Evolutionary conservation across 2,888 invertebrate genomes (phyloP), one percentile per base, ranked within the genome.

Genomic region (Opisthograptis luteolata): DNA sequence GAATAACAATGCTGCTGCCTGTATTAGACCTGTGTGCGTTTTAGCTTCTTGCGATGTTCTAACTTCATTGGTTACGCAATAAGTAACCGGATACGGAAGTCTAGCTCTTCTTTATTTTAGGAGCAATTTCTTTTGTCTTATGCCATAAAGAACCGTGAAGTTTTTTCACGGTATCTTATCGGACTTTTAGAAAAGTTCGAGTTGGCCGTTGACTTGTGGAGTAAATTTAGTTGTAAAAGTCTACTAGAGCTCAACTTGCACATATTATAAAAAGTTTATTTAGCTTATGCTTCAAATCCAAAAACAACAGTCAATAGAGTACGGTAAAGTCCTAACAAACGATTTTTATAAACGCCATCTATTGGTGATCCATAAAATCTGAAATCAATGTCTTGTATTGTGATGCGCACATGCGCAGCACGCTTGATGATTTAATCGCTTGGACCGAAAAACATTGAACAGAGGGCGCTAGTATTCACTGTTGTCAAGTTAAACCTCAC

Each of bases 271-370:
- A n/a, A n/a, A n/a, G n/a, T n/a, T 4, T n/a, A n/a, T 3, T 24
- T n/a, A 24, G 2, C 1, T n/a, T 2, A n/a, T 8, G 3, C n/a
- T n/a, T 24, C n/a, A 2, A n/a, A 1, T 2, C 24, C n/a, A 3
- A 1, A 2, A 8, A n/a, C 8, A 2, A 24, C 24, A 1, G 8
- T 1, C 1, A 28, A 3, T 28, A 14, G n/a, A 31, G 9, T 17
- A 7, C 3, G 8, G 20, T 30, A 20, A 17, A 30, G 10, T 22
- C 15, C 27, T 1, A 14, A n/a, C 9, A 2, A 12, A 8, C 12
- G 41, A 9, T n/a, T 43, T 28, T 14, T 28, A 43, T 15, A 47
- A 66, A 48, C 78, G 81, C 79, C 81, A 80, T 73, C 81, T 81
- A 62, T 54, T 32, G 45, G 37, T 43, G 46, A 31, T 46, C 46